Evolutionary conservation across 2,113 vertebrate species (phyloP).

Genomic region (Otus sunia): DNA sequence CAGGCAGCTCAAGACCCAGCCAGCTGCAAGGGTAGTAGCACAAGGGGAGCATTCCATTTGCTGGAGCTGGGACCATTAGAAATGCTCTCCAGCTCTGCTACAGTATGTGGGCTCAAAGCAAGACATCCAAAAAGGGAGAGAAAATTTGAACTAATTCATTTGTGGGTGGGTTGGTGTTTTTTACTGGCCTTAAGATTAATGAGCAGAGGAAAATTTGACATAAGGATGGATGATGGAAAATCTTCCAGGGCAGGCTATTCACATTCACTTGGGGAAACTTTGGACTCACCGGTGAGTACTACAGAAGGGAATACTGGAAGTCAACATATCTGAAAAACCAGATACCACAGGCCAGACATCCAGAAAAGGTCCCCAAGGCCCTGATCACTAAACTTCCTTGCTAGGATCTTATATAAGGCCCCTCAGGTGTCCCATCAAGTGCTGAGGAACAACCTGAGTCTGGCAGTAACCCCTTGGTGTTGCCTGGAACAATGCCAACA

Average conservation of each 20-base stretch:
- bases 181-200: background rate
- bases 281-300: background rate
- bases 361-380: background rate
- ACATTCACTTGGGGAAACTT: background rate
- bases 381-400: background rate
- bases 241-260: background rate
- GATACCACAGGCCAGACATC: background rate
- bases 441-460: background rate
- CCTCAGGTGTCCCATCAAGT: background rate
- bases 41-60: background rate
- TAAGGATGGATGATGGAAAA: background rate
- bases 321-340: background rate
- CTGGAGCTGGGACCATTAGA: background rate
- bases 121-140: background rate
- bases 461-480: background rate
- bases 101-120: background rate
- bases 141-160: background rate
- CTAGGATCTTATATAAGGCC: background rate
- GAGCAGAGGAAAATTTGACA: background rate
- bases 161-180: fast-evolving
- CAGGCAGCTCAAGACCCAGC: background rate
- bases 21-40: background rate
- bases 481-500: background rate
- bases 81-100: background rate
- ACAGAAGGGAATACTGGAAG: background rate